phyloP scores from a whole-genome alignment of 2,888 invertebrate species.

The Trissolcus japonicus region DNA sequence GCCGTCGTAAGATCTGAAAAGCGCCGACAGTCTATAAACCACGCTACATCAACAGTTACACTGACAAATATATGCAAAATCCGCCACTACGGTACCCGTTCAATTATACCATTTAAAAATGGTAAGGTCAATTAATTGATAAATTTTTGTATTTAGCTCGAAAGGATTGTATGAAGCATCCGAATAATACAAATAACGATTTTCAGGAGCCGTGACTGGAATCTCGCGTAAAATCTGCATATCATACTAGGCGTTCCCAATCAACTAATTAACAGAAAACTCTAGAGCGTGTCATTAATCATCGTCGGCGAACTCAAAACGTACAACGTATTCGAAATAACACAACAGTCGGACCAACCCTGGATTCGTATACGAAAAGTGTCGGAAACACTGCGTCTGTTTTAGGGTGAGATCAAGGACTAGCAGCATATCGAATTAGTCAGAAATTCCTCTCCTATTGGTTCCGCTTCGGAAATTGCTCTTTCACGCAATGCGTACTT shows the following conservation, averaged over 20 bases:
- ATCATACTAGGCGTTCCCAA: constrained; percentile 75
- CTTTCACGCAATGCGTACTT: constrained; percentile 30
- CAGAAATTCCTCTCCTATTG: constrained; percentile 43
- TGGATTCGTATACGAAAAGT: constrained; percentile 59
- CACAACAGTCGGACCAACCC: constrained; percentile 71
- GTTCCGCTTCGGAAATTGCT: constrained; percentile 48
- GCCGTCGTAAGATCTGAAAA: constrained; percentile 45
- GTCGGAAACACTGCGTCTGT: constrained; percentile 41
- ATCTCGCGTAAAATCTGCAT: constrained; percentile 74
- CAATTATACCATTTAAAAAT: too few species aligned
- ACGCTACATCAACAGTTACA: constrained; percentile 45
- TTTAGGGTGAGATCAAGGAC: constrained; percentile 57
- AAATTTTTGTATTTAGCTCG: too few species aligned
- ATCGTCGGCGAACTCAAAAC: constrained; percentile 66
- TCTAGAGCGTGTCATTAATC: constrained; percentile 71
- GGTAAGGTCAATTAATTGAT: too few species aligned
- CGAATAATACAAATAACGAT: constrained; percentile 55
- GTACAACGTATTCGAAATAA: constrained; percentile 65
- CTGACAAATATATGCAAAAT: constrained; percentile 25
- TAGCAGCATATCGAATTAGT: constrained; percentile 45
- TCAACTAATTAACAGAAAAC: constrained; percentile 75
- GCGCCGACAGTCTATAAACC: constrained; percentile 50
- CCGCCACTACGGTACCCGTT: too few species aligned
- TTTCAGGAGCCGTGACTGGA: constrained; percentile 61
- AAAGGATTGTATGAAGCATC: not conserved